Percentiles rank a stretch among this genome's conserved stretches.
Evolutionary conservation across 2,113 vertebrate species (phyloP).

Genomic region (Elephas maximus): DNA sequence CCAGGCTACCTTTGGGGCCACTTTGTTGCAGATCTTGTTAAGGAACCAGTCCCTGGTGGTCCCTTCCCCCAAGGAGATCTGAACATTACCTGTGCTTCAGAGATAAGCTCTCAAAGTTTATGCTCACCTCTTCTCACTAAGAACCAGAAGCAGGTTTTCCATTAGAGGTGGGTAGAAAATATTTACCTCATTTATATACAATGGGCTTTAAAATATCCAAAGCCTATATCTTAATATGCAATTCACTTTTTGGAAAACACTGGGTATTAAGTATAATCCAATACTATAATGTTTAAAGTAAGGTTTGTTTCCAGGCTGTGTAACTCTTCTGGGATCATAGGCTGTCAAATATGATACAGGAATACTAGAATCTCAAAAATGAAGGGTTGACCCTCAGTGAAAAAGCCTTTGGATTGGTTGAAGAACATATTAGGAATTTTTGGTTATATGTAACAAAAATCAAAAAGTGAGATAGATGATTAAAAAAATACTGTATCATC

Average conservation of each 20-base stretch:
- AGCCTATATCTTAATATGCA: not conserved
- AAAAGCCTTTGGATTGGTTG: not conserved
- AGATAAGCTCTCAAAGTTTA: not conserved
- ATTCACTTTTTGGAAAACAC: not conserved
- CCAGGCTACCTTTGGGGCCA: no score
- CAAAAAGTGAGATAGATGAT: no score
- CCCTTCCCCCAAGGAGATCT: not conserved
- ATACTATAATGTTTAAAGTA: not conserved
- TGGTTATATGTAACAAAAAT: no score
- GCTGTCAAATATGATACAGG: not conserved
- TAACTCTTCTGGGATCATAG: not conserved
- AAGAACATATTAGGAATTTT: not conserved
- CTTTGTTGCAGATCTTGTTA: not conserved
- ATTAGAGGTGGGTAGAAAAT: constrained; percentile 61
- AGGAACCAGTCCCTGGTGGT: not conserved
- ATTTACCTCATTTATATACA: not conserved
- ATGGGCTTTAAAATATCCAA: not conserved
- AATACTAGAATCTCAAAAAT: not conserved
- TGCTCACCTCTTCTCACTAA: not conserved
- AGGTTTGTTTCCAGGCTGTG: not conserved
- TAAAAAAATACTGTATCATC: no score
- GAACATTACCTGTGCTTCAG: not conserved
- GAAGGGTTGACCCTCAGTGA: accelerated
- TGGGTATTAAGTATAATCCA: not conserved
- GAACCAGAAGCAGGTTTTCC: not conserved